These are phyloP conservation scores for Tragelaphus eurycerus DNA, from an alignment of 2,797 vertebrate genomes.

Conservation along the genomic window DNA sequence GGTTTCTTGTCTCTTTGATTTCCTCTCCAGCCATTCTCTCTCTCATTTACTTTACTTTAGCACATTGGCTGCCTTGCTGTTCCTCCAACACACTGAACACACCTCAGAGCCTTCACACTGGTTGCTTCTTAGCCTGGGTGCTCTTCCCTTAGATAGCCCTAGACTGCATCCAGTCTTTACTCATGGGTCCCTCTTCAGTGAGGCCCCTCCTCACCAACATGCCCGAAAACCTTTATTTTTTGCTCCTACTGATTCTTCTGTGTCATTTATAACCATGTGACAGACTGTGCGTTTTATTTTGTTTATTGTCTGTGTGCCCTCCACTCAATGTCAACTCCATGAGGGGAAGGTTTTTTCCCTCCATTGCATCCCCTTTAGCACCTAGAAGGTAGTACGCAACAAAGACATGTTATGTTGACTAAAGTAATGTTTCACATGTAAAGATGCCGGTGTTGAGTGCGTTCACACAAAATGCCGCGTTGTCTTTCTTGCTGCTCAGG, in stretches of 20 bases:
- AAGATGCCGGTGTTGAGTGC: neutral
- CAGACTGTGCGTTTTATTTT: neutral
- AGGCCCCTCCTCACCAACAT: neutral
- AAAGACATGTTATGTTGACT: neutral
- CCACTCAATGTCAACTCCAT: neutral
- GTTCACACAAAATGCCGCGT: neutral
- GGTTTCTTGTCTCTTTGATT: neutral
- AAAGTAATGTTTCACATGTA: neutral
- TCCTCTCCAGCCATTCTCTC: neutral
- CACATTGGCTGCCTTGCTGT: neutral
- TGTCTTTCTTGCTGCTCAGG: conserved; percentile 78
- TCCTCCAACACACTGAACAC: neutral
- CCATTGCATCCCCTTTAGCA: neutral
- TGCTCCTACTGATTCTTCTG: neutral
- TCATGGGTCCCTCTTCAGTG: neutral
- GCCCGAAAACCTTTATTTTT: neutral
- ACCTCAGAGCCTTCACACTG: neutral
- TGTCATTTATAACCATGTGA: neutral
- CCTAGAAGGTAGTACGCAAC: neutral
- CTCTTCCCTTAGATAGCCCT: neutral
- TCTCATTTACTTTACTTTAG: neutral
- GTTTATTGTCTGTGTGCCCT: neutral
- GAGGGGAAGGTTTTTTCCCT: neutral
- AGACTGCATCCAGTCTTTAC: neutral
- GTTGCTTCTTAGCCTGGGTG: neutral